These are phyloP conservation scores for Syngnathus rostellatus DNA, from an alignment of 2,797 vertebrate genomes.

Conservation along the genomic window DNA sequence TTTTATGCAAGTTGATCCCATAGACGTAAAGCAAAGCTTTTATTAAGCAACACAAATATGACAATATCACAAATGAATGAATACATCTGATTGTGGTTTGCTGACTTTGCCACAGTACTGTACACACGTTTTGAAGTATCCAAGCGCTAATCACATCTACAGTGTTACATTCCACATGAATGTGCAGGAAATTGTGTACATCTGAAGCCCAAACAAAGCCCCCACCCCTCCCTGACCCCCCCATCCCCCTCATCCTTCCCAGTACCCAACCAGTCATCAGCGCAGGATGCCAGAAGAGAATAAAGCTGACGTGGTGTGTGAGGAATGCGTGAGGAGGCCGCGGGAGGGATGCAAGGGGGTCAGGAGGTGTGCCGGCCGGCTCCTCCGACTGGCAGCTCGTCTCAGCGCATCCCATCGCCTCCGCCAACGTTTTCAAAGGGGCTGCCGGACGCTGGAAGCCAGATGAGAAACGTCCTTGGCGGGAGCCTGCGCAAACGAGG, in stretches of 20 bases:
- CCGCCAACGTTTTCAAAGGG: not conserved
- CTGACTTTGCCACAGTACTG: not conserved
- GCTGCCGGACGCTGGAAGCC: conserved; percentile 5
- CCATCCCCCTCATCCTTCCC: not conserved
- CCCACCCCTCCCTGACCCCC: conserved; percentile 9
- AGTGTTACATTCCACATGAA: conserved; percentile 9
- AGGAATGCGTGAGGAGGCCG: conserved; percentile 49
- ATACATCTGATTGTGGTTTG: not conserved
- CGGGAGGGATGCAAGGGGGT: conserved; percentile 13
- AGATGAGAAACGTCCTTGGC: conserved; percentile 14
- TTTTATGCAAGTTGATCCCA: no score
- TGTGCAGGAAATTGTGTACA: conserved; percentile 34
- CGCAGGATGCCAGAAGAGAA: conserved; percentile 34
- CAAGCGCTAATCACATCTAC: conserved; percentile 7
- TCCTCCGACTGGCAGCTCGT: conserved; percentile 14
- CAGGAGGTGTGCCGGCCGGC: conserved; percentile 7
- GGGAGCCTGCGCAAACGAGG: conserved; percentile 1
- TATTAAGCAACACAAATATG: no score
- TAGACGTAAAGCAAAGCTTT: no score
- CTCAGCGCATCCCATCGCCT: conserved; percentile 12
- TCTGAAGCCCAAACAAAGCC: conserved; percentile 27
- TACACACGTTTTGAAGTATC: not conserved
- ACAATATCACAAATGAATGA: no score
- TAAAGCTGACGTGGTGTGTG: conserved; percentile 37
- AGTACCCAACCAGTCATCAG: not conserved